Evolutionary conservation across 2,888 invertebrate species (phyloP), one percentile per base, ranked within the genome.

Genomic region (Dinocampus coccinellae): DNA sequence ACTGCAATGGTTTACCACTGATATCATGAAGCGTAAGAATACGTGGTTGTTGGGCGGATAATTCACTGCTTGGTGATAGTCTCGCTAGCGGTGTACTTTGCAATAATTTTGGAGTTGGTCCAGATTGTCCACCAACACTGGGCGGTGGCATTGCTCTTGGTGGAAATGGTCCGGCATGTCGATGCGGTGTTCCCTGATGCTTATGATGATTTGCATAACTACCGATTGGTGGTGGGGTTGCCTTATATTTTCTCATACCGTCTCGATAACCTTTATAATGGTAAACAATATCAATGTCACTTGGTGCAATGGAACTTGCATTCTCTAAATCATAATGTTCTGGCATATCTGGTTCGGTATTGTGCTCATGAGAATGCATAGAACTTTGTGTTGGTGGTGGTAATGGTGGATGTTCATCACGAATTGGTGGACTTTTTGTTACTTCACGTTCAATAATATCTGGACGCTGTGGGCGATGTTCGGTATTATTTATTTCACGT

Each of bases 301-400:
- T 97, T 0, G 98, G 98, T 0, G 98, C 98, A 78, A 98, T 98
- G 0, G 97, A 97, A 86, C 97, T 97, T 1, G 98, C 97, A 88
- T 98, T 98, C 89, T 98, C 98, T 74, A 98, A 89, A 86, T 98
- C 98, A 84, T 98, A 98, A 85, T 97, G 97, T 85, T 97, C 97
- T 0, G 97, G 96, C 79, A 96, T 89, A 82, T 95, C 95, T 65
- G 93, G 92, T 24, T 92, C 92, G 55, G 90, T 90, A n/a, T 68
- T 58, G 7, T 94, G 94, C 73, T 95, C 94, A 65, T 93, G 92
- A 0, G 90, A 89, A 79, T 93, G 93, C 80, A 94, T 91, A 0
- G 92, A 91, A 75, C 91, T 92, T 81, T 91, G 93, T 16, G 92
- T 91, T 0, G 93, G 92, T 20, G 93, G 93, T 24, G 94, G 57